Evolutionary conservation across 2,888 invertebrate species (phyloP).

Genomic region (Matsumyia berberina): DNA sequence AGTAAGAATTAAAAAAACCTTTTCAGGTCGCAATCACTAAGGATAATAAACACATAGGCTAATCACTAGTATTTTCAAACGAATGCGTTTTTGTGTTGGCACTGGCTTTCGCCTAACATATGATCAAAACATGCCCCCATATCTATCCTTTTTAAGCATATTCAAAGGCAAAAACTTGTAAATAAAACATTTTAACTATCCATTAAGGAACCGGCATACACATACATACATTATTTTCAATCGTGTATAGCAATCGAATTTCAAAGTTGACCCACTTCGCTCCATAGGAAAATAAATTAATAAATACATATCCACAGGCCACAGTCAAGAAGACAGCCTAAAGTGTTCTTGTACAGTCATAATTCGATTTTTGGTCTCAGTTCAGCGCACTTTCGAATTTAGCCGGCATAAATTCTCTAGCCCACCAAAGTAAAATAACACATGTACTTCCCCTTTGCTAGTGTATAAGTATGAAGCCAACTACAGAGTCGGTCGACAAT

Average conservation of each 20-base stretch:
- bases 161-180: no score
- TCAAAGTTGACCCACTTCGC: constrained; percentile 26
- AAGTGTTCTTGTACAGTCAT: constrained; percentile 19
- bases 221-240: no score
- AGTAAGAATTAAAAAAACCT: no score
- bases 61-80: no score
- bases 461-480: constrained; percentile 17
- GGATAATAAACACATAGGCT: no score
- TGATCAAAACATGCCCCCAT: no score
- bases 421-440: constrained; percentile 24
- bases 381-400: constrained; percentile 70
- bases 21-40: no score
- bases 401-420: constrained; percentile 52
- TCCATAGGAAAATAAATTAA: constrained; percentile 14
- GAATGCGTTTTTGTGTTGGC: no score
- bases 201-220: no score
- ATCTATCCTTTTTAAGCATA: no score
- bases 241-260: background rate
- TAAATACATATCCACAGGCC: background rate
- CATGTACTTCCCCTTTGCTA: background rate
- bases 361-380: constrained; percentile 49
- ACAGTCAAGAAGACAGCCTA: constrained; percentile 8
- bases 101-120: no score
- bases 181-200: no score
- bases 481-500: constrained; percentile 8